phyloP scores from a whole-genome alignment of 2,888 invertebrate species.

The Prosapia bicincta region DNA sequence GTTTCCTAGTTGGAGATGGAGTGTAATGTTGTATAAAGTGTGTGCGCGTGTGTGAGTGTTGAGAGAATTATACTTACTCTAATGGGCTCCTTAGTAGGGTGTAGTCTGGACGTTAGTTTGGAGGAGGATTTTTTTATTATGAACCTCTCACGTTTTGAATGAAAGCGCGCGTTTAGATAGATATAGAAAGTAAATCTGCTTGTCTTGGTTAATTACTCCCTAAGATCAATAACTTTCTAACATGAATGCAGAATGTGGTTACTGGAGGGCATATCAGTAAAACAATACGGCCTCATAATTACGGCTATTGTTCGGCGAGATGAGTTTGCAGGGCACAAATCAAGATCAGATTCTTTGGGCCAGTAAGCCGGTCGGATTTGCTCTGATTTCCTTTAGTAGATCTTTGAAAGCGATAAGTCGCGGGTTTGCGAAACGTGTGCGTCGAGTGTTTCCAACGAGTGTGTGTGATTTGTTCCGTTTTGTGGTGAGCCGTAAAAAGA shows the following conservation, averaged over 20 bases:
- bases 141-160: too few species aligned
- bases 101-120: too few species aligned
- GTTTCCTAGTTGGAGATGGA: too few species aligned
- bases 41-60: too few species aligned
- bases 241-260: not conserved
- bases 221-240: not conserved
- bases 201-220: not conserved
- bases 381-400: not conserved
- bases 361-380: not conserved
- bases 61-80: too few species aligned
- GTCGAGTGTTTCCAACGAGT: too few species aligned
- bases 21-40: too few species aligned
- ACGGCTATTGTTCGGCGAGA: not conserved
- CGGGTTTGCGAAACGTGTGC: not conserved
- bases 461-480: too few species aligned
- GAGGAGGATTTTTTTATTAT: too few species aligned
- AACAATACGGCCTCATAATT: not conserved
- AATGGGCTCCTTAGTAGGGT: too few species aligned
- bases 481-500: too few species aligned
- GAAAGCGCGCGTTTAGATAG: too few species aligned
- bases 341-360: not conserved
- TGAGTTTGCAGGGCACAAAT: not conserved
- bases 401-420: not conserved
- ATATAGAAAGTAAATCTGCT: not conserved
- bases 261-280: not conserved